These are phyloP conservation scores for Macrosoma leucophasiata DNA, from an alignment of 2,888 invertebrate genomes.

Conservation along the genomic window DNA sequence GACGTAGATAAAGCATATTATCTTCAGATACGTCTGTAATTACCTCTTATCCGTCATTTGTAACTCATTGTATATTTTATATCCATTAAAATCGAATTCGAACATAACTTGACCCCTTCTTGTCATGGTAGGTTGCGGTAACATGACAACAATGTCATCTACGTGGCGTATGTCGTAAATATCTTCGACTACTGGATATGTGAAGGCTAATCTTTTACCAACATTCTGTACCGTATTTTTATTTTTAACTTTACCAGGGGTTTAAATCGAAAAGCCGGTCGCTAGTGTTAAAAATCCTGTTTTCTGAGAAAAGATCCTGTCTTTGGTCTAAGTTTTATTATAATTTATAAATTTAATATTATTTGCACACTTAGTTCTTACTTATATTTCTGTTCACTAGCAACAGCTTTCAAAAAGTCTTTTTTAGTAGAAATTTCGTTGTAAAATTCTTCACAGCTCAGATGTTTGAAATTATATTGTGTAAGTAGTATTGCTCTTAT, in stretches of 20 bases:
- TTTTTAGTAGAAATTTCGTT: not conserved
- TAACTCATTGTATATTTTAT: not conserved
- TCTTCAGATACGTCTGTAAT: no score
- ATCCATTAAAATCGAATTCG: not conserved
- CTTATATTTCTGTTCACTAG: not conserved
- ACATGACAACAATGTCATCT: not conserved
- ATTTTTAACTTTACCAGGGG: no score
- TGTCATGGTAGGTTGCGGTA: not conserved
- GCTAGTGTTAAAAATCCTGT: no score
- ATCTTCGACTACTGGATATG: constrained; percentile 20
- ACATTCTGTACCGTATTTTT: constrained; percentile 19
- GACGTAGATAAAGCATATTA: no score
- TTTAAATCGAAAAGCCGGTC: no score
- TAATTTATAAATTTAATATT: not conserved
- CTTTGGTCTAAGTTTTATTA: no score
- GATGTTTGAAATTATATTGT: not conserved
- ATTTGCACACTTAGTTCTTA: not conserved
- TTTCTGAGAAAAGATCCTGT: no score
- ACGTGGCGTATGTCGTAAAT: constrained; percentile 4
- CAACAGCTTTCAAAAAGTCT: not conserved
- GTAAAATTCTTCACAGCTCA: not conserved
- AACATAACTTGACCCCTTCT: not conserved
- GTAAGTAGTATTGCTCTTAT: not conserved
- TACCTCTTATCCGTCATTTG: no score
- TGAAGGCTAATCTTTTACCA: constrained; percentile 14